A percentile compares a stretch with the other conserved stretches of the same genome.
Conservation (phyloP, 2,797 vertebrate species). For the Paguma larvata region DNA sequence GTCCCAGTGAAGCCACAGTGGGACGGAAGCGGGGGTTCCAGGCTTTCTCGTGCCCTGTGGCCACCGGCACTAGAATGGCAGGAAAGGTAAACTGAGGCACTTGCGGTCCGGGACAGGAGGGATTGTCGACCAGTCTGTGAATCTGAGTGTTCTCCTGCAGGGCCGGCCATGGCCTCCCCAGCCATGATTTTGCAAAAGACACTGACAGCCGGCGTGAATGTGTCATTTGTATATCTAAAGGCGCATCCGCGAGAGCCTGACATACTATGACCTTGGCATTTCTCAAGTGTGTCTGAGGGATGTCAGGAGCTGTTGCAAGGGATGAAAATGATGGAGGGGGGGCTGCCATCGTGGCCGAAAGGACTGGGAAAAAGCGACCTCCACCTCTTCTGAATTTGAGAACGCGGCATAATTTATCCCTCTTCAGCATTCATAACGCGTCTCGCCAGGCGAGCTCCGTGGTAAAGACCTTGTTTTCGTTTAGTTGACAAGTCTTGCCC, state of each 20-base stretch:
- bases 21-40: neutral
- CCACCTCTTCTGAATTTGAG: conserved; percentile 51
- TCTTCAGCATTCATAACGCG: neutral
- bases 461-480: neutral
- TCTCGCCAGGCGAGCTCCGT: neutral
- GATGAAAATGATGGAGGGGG: neutral
- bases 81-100: neutral
- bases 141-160: neutral
- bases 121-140: neutral
- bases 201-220: neutral
- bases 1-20: neutral
- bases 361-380: neutral
- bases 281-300: conserved; percentile 56
- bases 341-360: neutral
- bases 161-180: neutral
- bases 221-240: neutral
- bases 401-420: neutral
- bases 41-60: neutral
- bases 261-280: conserved; percentile 25
- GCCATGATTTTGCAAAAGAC: neutral
- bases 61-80: neutral
- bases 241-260: neutral
- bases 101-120: neutral
- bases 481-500: conserved; percentile 3
- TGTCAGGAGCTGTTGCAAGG: conserved; percentile 57